Base-by-base conservation (phyloP, 1,140 invertebrate genomes). In the Megalopta genalis region DNA sequence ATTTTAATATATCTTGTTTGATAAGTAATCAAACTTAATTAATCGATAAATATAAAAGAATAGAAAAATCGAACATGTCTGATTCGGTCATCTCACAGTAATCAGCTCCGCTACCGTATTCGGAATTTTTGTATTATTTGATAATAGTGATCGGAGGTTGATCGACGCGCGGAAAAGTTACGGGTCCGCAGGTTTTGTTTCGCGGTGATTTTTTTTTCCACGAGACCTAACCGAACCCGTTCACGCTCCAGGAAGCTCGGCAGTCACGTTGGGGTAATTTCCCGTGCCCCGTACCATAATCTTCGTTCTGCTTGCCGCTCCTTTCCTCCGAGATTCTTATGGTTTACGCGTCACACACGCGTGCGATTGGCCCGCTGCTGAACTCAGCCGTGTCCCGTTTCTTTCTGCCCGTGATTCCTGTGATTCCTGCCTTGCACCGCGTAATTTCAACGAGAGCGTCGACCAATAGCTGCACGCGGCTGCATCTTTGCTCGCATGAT, bases 281-380 rank as follows among this genome's bases (percentile, higher is more conserved):
- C 70, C 82, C 75, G 79, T 72, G 81, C 57, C 25, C 42, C 32
- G 59, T 60, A 66, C 81, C 81, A 52, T 84, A 66, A 83, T 80
- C 70, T 66, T 70, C 57, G 71, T 64, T 39, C 64, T 65, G 37
- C n/a, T 63, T 25, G 73, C 42, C 59, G 27, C 66, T 81, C 52
- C 42, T 72, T 82, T 79, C 60, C 73, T 57, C 60, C 52, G 16
- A 67, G 54, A 69, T 76, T 72, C 77, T 63, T 57, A 42, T 73
- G 39, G 27, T 64, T 80, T 37, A 9, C 21, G 39, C 52, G 42
- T 68, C 70, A 46, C 27, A 63, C 37, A 60, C 42, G 66, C 57
- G 21, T 64, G 67, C 63, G 82, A 84, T 76, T 70, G 74, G 57
- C 1, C 57, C 39, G 32, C 39, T 25, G 57, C 32, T 74, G 62